Base-by-base conservation (phyloP, 2,888 invertebrate genomes). In the Melipona beecheii region DNA sequence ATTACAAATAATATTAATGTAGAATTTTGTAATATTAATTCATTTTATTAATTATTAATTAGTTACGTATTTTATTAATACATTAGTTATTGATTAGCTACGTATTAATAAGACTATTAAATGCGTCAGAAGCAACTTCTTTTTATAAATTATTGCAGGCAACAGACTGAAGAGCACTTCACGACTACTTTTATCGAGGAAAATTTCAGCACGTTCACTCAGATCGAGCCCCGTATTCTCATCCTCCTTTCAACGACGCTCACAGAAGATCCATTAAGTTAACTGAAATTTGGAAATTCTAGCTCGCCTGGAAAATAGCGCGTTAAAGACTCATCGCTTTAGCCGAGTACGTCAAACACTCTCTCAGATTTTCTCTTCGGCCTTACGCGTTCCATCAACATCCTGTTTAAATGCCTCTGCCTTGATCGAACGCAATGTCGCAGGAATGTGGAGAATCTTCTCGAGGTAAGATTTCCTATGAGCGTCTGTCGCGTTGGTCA, bases 281-380 rank as follows among this genome's bases (percentile, higher is more conserved):
- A 50, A 52, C 13, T n/a, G 52, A 50, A 70, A 69, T 76, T 70
- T 50, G 13, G 69, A 52, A 76, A 70, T 76, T 76, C 60, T 31
- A 36, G 19, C 9, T 49, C 19, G 60, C 31, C 50, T 69, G 60
- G 58, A 58, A 68, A 56, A 68, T 58, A n/a, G 68, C 31, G 19
- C 75, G 17, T 4, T n/a, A 31, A 60, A 75, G 75, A 43, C 31
- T 6, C 17, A 21, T 31, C 5, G 24, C 13, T 58, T n/a, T 5
- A 15, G 56, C 56, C 15, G 2, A 2, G n/a, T 19, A 43, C 54
- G 65, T 74, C 27, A 58, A 78, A 54, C 54, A 5, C 65, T 49
- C 65, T 56, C 43, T 60, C 36, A 21, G 27, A 19, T 17, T 36
- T 36, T 4, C 36, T 4, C 24, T 56, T 21, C 54, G n/a, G 3